phyloP scores from a whole-genome alignment of 2,888 invertebrate species.

The Balanococcus diminutus region DNA sequence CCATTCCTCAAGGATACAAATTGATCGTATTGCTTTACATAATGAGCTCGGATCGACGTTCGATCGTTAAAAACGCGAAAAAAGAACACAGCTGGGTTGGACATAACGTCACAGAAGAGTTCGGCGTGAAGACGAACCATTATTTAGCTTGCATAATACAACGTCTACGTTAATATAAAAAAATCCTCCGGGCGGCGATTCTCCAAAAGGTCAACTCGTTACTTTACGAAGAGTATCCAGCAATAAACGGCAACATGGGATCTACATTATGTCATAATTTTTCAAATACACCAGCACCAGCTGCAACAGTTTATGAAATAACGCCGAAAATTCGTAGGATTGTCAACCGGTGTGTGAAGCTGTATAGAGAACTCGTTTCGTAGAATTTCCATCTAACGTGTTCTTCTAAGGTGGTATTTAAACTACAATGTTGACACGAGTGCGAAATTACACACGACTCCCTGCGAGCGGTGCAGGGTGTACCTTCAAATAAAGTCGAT shows the following conservation, averaged over 20 bases:
- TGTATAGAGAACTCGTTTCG: neutral
- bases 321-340: slow-evolving; percentile 16
- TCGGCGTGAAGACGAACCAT: slow-evolving; percentile 14
- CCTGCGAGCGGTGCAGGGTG: neutral
- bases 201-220: slow-evolving; percentile 41
- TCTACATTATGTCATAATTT: slow-evolving; percentile 31
- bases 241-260: neutral
- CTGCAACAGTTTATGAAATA: slow-evolving; percentile 11
- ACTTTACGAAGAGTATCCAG: neutral
- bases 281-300: neutral
- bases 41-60: slow-evolving; percentile 15
- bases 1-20: slow-evolving; percentile 14
- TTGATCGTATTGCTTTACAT: neutral
- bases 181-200: slow-evolving; percentile 20
- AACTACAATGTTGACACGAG: slow-evolving; percentile 30
- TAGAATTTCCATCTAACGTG: neutral
- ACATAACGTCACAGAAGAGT: neutral
- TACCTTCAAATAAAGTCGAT: neutral
- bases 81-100: neutral
- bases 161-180: slow-evolving; percentile 13
- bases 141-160: slow-evolving; percentile 20
- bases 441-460: neutral
- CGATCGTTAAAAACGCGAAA: neutral
- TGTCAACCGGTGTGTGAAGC: neutral
- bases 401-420: neutral